phyloP scores from a whole-genome alignment of 1,140 invertebrate genomes.

The Zaprionus inermis region DNA sequence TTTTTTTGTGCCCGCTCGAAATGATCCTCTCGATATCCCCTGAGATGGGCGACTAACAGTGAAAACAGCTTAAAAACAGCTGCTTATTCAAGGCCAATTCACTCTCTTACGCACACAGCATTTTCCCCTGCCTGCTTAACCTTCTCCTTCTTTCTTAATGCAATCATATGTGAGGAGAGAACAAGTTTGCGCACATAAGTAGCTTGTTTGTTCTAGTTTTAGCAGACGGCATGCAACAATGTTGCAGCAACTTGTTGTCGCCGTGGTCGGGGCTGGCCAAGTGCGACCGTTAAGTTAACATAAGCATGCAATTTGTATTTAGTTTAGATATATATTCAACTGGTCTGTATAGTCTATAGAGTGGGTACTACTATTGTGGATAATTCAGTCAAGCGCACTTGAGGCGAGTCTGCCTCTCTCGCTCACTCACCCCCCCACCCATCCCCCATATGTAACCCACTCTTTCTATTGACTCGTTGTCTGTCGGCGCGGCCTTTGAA shows the following conservation, averaged over 20 bases:
- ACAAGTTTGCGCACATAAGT: conserved; percentile 21
- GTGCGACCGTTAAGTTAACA: conserved; percentile 18
- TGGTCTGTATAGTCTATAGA: conserved; percentile 62
- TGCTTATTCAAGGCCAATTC: conserved; percentile 32
- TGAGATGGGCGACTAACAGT: conserved; percentile 1
- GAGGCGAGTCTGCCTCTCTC: not conserved
- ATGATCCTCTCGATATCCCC: not conserved
- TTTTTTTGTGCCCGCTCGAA: not conserved
- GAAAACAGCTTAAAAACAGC: conserved; percentile 1
- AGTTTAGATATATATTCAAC: conserved; percentile 66
- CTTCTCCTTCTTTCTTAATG: not conserved
- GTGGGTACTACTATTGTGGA: conserved; percentile 28
- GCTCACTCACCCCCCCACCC: not conserved
- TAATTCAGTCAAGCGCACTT: conserved; percentile 53
- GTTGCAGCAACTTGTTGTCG: conserved; percentile 66
- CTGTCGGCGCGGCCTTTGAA: conserved; percentile 66
- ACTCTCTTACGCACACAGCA: conserved; percentile 18
- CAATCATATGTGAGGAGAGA: conserved; percentile 10
- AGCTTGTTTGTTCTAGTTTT: conserved; percentile 66
- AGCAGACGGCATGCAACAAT: conserved; percentile 54
- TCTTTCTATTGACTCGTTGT: not conserved
- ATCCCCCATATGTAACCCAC: no score
- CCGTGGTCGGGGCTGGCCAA: conserved; percentile 5
- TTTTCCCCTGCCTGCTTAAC: no score
- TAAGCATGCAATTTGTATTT: conserved; percentile 64